These are phyloP conservation scores for Pycnomerus fuliginosus DNA, from an alignment of 2,888 invertebrate species.

Conservation along the genomic window DNA sequence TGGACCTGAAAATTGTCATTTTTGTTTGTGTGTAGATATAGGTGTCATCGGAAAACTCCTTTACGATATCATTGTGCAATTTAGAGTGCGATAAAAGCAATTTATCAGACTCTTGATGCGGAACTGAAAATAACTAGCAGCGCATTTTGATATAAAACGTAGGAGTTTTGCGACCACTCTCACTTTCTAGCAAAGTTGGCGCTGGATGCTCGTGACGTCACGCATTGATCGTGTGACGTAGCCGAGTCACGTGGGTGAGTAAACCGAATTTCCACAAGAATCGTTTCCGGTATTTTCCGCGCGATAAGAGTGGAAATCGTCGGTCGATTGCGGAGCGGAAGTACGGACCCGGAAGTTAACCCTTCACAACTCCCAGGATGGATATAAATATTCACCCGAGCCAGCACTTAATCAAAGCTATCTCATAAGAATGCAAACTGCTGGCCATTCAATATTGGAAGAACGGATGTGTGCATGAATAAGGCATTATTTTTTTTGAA, in stretches of 20 bases:
- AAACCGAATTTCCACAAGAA: constrained; percentile 16
- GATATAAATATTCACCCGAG: constrained; percentile 4
- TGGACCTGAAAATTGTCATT: too few species aligned
- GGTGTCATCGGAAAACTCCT: too few species aligned
- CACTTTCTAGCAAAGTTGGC: constrained; percentile 36
- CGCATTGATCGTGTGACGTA: constrained; percentile 36
- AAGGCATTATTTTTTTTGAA: too few species aligned
- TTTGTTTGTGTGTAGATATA: too few species aligned
- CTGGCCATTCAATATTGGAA: too few species aligned
- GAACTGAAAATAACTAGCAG: constrained; percentile 5
- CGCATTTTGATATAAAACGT: constrained; percentile 6
- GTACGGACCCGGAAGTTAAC: constrained; percentile 4
- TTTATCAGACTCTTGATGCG: constrained; percentile 5
- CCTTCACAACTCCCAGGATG: constrained; percentile 1
- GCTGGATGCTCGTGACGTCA: constrained; percentile 37
- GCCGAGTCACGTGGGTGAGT: constrained; percentile 19
- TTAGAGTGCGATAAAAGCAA: constrained; percentile 6
- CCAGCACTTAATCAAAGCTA: too few species aligned
- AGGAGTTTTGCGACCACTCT: constrained; percentile 36
- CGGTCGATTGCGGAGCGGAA: constrained; percentile 3
- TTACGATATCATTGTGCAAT: too few species aligned
- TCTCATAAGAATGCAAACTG: too few species aligned
- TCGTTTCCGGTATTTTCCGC: constrained; percentile 16
- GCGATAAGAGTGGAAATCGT: constrained; percentile 1
- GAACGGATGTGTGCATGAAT: too few species aligned